phyloP scores from a whole-genome alignment of 2,797 vertebrate genomes.

The Hipposideros larvatus region DNA sequence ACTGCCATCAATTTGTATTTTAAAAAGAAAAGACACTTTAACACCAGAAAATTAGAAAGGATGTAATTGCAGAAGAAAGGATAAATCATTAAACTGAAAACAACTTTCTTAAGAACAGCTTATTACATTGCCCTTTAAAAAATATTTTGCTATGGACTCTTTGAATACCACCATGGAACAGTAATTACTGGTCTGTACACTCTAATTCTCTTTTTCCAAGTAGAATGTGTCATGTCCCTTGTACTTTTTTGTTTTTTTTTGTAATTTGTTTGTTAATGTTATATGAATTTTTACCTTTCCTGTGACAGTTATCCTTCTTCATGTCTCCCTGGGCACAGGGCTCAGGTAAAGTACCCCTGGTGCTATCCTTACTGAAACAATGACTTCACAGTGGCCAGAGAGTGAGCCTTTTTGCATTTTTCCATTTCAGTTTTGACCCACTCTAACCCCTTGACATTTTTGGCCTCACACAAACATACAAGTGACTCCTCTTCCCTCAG shows the following conservation, averaged over 20 bases:
- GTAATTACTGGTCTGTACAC: not conserved
- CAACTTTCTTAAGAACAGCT: constrained; percentile 23
- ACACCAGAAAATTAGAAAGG: constrained; percentile 21
- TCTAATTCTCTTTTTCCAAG: not conserved
- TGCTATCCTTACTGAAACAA: not conserved
- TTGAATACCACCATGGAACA: not conserved
- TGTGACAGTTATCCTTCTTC: not conserved
- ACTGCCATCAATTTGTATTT: constrained; percentile 1
- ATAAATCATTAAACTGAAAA: not conserved
- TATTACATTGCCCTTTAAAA: not conserved
- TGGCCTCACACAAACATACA: not conserved
- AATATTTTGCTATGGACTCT: not conserved
- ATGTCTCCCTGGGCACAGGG: not conserved
- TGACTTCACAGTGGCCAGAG: not conserved
- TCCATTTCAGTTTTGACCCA: not conserved
- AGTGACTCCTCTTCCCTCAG: not conserved
- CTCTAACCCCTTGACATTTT: not conserved
- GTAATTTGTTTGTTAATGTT: not conserved
- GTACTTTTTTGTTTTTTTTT: not conserved
- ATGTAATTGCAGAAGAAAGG: not conserved
- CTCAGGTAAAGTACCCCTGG: not conserved
- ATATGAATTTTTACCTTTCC: not conserved
- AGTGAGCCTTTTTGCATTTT: not conserved
- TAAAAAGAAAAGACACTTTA: not conserved
- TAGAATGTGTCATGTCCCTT: not conserved